Base-by-base conservation (phyloP, 2,888 invertebrate genomes). In the Cephus runcator region DNA sequence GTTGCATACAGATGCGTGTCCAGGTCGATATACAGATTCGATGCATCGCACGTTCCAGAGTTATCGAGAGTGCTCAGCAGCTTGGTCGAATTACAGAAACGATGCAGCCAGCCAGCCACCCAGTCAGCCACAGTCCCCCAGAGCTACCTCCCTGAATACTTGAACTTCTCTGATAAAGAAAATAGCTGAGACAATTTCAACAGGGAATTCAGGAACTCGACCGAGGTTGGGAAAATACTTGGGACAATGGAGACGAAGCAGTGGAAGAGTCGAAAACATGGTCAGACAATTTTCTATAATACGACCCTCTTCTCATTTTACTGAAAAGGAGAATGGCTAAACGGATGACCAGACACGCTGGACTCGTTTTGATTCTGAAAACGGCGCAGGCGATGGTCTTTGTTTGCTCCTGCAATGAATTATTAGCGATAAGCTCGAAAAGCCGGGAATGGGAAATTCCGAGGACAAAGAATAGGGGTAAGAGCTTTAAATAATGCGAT, bases 31-130 rank as follows among this genome's bases (percentile, higher is more conserved):
- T 78, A 81, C 84, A 82, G 84, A 85, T 85, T 85, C 87, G 87
- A 88, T 88, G 87, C 87, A 87, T 86, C 87, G 86, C 88, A 88
- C 88, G 88, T 88, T 88, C 83, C 83, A 86, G 85, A 88, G 88
- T 87, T 88, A 87, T 88, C 87, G 88, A 88, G 87, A 86, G 87
- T 87, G 87, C 87, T 88, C 88, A 85, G 85, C 85, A 87, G 86
- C 87, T 88, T 84, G 84, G 56, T 56, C 56, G 56, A 56, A 56
- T 56, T 56, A 56, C 56, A 56, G 56, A 3, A 56, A 56, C 56
- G 56, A 56, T 56, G 56, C 23, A 56, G 56, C 56, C 56, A 56
- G 40, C 23, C 35, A 35, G 35, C 35, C 35, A 35, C 12, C 35
- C 56, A 40, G 40, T 15, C 40, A 40, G 40, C 40, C 40, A 40